Evolutionary conservation across 2,888 invertebrate genomes (phyloP), one percentile per base, ranked within the genome.

Genomic region (Monoplex corrugatus): DNA sequence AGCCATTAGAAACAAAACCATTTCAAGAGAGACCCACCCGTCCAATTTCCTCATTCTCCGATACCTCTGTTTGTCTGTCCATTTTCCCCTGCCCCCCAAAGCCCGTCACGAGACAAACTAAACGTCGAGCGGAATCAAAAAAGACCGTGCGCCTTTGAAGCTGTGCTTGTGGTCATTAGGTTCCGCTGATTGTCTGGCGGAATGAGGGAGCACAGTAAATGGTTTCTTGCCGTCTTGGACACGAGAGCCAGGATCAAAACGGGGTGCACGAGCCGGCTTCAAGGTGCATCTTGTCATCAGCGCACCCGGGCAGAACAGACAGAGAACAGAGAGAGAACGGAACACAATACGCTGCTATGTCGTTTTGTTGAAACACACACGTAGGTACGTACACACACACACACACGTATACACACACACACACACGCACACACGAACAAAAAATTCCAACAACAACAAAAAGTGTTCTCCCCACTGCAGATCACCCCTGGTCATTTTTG

Each of bases 41-140:
- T 83, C 82, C 82, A 83, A 83, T 83, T 83, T 83, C 82, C 45
- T 32, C 23, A 80, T 83, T 83, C 82, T 83, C 82, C 45, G 82
- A 83, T 83, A 83, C 82, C 82, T 83, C 82, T 83, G 82, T 83
- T 83, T 83, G 82, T 83, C 82, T 45, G 78, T 80, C 78, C 78
- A 80, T 80, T 80, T 80, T 83, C 32, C 45, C 82, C n/a, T 28
- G 10, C 45, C 28, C 19, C 35, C 38, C 10, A 13, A 2, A 75
- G 35, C 75, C 19, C 82, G 45, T 83, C 82, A 32, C 28, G 80
- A 43, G 10, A 43, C 2, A 38, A 57, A 57, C 57, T 57, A 57
- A 57, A 57, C 57, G 16, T 57, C 23, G 57, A 57, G 13, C 57
- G 45, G 43, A 83, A 83, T 57, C 57, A 83, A 83, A 45, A 43